Evolutionary conservation across 2,113 vertebrate genomes (phyloP).

Genomic region (Geococcyx californianus): DNA sequence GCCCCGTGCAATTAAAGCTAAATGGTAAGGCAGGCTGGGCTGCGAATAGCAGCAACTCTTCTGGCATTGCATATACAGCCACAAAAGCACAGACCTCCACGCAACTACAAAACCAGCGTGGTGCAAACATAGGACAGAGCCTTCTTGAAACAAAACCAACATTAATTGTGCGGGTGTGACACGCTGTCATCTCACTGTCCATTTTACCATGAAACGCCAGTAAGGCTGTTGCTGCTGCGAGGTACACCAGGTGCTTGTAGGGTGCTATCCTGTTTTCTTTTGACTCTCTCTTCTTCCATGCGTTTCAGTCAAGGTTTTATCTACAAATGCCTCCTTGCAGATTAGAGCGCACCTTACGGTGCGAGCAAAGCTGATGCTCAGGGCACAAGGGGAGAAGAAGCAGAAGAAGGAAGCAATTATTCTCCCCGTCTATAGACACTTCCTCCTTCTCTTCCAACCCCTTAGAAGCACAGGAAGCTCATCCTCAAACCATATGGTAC

Average conservation of each 20-base stretch:
- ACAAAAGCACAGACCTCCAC: background rate
- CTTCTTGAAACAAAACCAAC: background rate
- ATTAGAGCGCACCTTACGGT: background rate
- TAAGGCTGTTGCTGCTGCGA: background rate
- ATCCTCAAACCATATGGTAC: slow-evolving; percentile 56
- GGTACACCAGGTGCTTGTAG: background rate
- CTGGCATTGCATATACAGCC: background rate
- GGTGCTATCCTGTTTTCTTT: background rate
- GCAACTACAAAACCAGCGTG: background rate
- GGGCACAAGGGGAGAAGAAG: background rate
- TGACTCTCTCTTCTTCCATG: background rate
- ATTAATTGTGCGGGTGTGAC: background rate
- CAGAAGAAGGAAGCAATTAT: slow-evolving; percentile 53
- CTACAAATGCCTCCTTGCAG: background rate
- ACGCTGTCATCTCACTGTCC: background rate
- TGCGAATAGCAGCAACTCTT: background rate
- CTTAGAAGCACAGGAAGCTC: slow-evolving; percentile 51
- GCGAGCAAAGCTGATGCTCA: background rate
- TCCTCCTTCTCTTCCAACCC: slow-evolving; percentile 36
- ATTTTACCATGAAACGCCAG: background rate
- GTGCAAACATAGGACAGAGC: background rate
- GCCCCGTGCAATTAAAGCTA: background rate
- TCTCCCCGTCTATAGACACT: background rate
- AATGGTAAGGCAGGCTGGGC: background rate
- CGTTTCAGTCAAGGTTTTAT: background rate